Percentiles rank a stretch among this genome's conserved stretches.
phyloP scores from a whole-genome alignment of 2,888 invertebrate species.

The Gerris lacustris region DNA sequence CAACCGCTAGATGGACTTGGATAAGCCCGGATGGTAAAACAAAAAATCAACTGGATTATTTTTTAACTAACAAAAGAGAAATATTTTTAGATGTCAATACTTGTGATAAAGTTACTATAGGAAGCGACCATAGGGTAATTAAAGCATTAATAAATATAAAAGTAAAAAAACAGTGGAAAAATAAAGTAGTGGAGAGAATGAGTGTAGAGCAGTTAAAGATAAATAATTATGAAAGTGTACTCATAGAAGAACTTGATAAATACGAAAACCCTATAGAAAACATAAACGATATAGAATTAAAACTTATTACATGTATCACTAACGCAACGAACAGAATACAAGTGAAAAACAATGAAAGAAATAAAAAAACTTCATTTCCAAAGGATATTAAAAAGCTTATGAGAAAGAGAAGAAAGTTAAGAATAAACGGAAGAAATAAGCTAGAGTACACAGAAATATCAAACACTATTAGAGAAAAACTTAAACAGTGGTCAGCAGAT shows the following conservation, averaged over 20 bases:
- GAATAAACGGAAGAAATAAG: background rate
- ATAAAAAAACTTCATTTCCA: background rate
- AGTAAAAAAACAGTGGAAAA: background rate
- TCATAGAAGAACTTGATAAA: background rate
- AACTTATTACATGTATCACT: background rate
- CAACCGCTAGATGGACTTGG: background rate
- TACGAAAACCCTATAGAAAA: background rate
- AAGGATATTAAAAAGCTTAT: background rate
- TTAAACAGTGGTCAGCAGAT: background rate
- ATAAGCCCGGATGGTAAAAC: background rate
- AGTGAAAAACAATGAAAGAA: background rate
- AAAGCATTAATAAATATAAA: background rate
- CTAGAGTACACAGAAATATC: background rate
- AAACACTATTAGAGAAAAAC: slow-evolving; percentile 9
- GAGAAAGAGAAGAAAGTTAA: background rate
- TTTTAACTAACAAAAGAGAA: background rate
- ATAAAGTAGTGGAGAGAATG: background rate
- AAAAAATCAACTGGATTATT: background rate
- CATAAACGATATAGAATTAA: background rate
- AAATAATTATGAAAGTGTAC: background rate
- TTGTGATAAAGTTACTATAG: background rate
- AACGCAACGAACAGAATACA: background rate
- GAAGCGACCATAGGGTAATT: background rate
- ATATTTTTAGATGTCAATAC: background rate
- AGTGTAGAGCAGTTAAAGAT: background rate